These are phyloP conservation scores for Morpho achilles DNA, from an alignment of 2,888 invertebrate genomes.

Conservation along the genomic window DNA sequence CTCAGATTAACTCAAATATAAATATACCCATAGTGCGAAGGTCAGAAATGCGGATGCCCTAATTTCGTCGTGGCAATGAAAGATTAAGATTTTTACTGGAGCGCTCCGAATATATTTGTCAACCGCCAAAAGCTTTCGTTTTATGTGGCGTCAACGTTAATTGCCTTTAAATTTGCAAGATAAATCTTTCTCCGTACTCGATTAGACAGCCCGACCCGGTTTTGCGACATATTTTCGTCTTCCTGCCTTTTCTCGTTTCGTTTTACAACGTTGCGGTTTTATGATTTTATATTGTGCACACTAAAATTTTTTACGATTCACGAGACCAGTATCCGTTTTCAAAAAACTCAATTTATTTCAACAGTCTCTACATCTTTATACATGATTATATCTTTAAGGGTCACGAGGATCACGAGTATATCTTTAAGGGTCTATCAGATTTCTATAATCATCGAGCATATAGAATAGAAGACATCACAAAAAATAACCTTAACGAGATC, in stretches of 20 bases:
- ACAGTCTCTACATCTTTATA: no score
- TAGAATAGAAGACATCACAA: no score
- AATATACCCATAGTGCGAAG: not conserved
- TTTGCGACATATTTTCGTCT: conserved; percentile 15
- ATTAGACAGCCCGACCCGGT: conserved; percentile 30
- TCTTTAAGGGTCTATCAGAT: no score
- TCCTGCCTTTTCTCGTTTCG: conserved; percentile 13
- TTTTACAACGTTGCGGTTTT: not conserved
- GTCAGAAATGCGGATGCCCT: conserved; percentile 20
- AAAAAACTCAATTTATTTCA: no score
- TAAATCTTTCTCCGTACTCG: conserved; percentile 40
- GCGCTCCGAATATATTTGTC: conserved; percentile 46
- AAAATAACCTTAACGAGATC: not conserved
- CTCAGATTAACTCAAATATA: not conserved
- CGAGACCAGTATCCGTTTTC: no score
- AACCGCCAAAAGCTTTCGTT: conserved; percentile 36
- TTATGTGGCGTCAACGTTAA: conserved; percentile 44
- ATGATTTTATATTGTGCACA: not conserved
- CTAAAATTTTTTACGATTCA: not conserved
- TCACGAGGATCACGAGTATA: no score
- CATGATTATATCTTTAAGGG: no score
- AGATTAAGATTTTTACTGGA: conserved; percentile 36
- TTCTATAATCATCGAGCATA: no score
- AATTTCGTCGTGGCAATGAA: conserved; percentile 34
- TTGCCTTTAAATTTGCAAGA: conserved; percentile 45